phyloP scores from a whole-genome alignment of 2,888 invertebrate species.

The Lycocerus yunnanus region DNA sequence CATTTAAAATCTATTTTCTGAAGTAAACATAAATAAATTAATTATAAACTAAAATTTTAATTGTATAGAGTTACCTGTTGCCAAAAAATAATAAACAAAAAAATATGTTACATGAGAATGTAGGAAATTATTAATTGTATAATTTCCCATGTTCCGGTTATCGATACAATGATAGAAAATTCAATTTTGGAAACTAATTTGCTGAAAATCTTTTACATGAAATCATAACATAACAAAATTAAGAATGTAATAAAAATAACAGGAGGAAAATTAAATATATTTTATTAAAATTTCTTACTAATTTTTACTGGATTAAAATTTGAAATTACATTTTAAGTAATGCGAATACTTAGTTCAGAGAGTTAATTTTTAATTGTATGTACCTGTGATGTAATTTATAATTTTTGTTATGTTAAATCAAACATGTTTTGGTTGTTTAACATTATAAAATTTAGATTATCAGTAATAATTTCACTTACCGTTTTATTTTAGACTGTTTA shows the following conservation, averaged over 20 bases:
- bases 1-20: not conserved
- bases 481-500: not conserved
- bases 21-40: not conserved
- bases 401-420: not conserved
- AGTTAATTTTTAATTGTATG: not conserved
- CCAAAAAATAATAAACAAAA: not conserved
- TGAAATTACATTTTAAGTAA: not conserved
- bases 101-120: not conserved
- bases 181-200: not conserved
- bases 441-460: not conserved
- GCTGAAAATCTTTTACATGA: not conserved
- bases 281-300: not conserved
- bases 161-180: not conserved
- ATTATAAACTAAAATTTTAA: not conserved
- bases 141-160: not conserved
- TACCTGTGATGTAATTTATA: not conserved
- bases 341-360: not conserved
- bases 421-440: not conserved
- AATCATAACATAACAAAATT: not conserved
- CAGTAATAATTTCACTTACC: conserved; percentile 1
- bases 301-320: not conserved
- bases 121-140: not conserved
- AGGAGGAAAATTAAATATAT: not conserved
- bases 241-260: not conserved
- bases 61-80: not conserved